Percentiles rank a stretch among this genome's conserved stretches.
These are phyloP conservation scores for Dromius quadrimaculatus DNA, from an alignment of 2,888 invertebrate genomes.

Conservation along the genomic window DNA sequence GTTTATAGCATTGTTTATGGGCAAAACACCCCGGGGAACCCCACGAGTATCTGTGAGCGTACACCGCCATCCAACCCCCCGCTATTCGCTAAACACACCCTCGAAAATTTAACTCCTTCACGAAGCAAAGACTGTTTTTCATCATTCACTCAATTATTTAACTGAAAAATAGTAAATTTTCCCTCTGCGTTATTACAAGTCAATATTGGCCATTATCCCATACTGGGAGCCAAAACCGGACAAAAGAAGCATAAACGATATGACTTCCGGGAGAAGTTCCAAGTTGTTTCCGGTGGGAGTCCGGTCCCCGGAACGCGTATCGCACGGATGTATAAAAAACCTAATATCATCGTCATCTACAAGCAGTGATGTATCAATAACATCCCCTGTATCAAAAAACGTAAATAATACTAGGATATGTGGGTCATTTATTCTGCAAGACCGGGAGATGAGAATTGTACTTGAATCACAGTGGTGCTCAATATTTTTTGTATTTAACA, in stretches of 20 bases:
- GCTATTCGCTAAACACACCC: conserved; percentile 1
- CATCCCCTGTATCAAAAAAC: conserved; percentile 53
- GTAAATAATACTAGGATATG: conserved; percentile 58
- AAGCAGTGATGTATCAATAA: conserved; percentile 61
- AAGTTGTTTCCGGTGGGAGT: conserved; percentile 31
- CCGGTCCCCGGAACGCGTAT: conserved; percentile 18
- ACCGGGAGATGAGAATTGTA: conserved; percentile 14
- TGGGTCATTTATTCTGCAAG: conserved; percentile 55
- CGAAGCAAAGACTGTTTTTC: neutral
- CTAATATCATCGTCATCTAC: conserved; percentile 38
- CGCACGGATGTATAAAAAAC: conserved; percentile 47
- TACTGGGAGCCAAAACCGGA: neutral
- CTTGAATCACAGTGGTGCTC: conserved; percentile 10
- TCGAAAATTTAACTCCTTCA: neutral
- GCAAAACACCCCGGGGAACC: conserved; percentile 56
- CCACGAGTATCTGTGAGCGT: neutral
- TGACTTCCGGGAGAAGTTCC: conserved; percentile 37
- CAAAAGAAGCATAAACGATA: conserved; percentile 45
- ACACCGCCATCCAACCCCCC: conserved; percentile 12
- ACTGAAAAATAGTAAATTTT: neutral
- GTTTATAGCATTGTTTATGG: conserved; percentile 65
- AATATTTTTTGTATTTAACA: too few species aligned
- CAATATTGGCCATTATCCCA: conserved; percentile 55
- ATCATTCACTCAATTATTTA: neutral
- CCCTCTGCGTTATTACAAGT: conserved; percentile 60